Evolutionary conservation across 2,113 vertebrate genomes (phyloP), one percentile per base, ranked within the genome.

Genomic region (Petrocephalus zakoni): DNA sequence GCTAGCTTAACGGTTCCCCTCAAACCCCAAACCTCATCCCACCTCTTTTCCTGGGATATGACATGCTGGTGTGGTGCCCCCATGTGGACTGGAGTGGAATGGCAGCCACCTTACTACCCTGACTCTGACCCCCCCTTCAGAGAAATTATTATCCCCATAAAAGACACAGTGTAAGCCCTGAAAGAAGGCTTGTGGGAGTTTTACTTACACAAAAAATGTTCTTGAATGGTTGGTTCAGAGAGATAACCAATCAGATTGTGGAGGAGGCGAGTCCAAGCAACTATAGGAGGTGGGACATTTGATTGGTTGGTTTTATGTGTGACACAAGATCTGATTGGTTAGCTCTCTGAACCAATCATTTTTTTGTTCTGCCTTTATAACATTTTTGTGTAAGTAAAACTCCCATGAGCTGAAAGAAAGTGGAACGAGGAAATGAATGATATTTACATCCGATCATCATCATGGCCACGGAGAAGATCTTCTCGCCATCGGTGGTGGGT

Each of bases 361-460:
- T 42, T 42, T 42, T 42, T 42, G 42, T 42, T 42, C 42, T 42
- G 42, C 42, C 42, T 3, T 42, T 42, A 42, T 42, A 42, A 42
- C n/a, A n/a, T n/a, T n/a, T n/a, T n/a, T n/a, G n/a, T n/a, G n/a
- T n/a, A n/a, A 42, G 42, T 42, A 42, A 42, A 42, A 42, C 42
- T 42, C 42, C 42, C 42, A 42, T 42, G 42, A 42, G 42, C 42
- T 42, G 42, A 42, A 78, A 78, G 25, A 52, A 53, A 25, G 81
- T 2, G 37, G 19, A 49, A 49, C 21, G 37, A 83, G 8, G 17
- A 42, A 47, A 42, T 13, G 4, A 49, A 46, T 8, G 81, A 22
- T 49, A 99, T 97, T 99, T 92, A 99, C 98, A 99, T 95, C 98
- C 98, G 91, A 98, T 97, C 98, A 99, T 99, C 98, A 99, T 99